A percentile compares a stretch with the other conserved stretches of the same genome.
These are phyloP conservation scores for Sminthurides bifidus DNA, from an alignment of 1,140 invertebrate genomes.

Conservation along the genomic window DNA sequence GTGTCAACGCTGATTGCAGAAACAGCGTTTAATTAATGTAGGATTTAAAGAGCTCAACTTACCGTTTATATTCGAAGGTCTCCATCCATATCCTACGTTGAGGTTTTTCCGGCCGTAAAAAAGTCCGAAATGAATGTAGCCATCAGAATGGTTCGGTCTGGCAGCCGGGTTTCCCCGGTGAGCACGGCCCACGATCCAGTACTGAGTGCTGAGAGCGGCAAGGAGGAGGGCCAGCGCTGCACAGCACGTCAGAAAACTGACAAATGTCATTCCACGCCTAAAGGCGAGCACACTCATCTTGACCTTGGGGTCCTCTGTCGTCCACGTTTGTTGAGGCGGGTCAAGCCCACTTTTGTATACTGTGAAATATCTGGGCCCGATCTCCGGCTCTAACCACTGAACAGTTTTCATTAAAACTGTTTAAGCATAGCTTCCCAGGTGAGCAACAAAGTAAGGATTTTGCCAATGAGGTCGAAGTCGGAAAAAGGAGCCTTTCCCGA, in stretches of 20 bases:
- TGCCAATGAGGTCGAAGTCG: no score
- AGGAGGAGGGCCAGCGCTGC: conserved; percentile 64
- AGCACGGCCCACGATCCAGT: conserved; percentile 72
- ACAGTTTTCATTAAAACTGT: no score
- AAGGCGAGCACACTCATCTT: conserved; percentile 43
- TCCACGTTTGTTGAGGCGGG: no score
- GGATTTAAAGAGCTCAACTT: no score
- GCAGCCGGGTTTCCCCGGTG: conserved; percentile 41
- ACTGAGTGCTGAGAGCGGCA: conserved; percentile 70
- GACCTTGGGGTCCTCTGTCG: not conserved
- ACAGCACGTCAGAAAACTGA: conserved; percentile 75
- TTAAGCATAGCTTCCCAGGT: no score
- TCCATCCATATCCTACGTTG: conserved; percentile 68
- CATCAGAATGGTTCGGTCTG: conserved; percentile 58
- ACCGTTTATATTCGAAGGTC: conserved; percentile 60
- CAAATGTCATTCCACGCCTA: conserved; percentile 67
- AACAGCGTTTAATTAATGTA: not conserved
- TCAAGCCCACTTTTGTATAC: no score
- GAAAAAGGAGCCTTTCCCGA: no score
- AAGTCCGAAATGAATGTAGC: conserved; percentile 66
- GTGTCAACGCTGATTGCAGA: no score
- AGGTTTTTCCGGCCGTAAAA: conserved; percentile 71
- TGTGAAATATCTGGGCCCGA: no score
- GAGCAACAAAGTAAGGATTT: no score
- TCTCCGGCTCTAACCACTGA: no score